Evolutionary conservation across 2,888 invertebrate genomes (phyloP).

Genomic region (Diarsia mendica): DNA sequence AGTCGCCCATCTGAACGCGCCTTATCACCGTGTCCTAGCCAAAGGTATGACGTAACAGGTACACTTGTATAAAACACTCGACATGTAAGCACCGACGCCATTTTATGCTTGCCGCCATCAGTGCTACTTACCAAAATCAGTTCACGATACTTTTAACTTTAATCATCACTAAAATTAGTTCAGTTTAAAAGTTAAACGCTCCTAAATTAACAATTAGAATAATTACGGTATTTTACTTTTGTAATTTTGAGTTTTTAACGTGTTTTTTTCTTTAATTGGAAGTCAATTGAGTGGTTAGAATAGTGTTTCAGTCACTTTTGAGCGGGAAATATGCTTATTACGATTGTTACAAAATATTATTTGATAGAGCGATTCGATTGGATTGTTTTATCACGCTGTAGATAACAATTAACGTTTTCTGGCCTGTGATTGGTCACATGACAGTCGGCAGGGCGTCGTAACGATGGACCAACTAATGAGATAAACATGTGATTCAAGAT

Average conservation of each 20-base stretch:
- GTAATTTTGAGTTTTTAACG: constrained; percentile 42
- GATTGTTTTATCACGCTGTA: constrained; percentile 69
- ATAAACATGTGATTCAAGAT: constrained; percentile 88
- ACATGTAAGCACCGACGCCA: constrained; percentile 79
- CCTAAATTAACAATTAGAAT: constrained; percentile 61
- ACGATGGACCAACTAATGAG: constrained; percentile 75
- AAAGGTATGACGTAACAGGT: constrained; percentile 88
- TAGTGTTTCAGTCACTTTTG: constrained; percentile 59
- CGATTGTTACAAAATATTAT: constrained; percentile 51
- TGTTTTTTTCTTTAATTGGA: constrained; percentile 41
- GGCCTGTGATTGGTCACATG: constrained; percentile 87
- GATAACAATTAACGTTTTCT: constrained; percentile 72
- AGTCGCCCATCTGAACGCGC: constrained; percentile 54
- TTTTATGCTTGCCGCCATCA: constrained; percentile 75
- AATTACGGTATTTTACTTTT: constrained; percentile 44
- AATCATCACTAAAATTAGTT: constrained; percentile 61
- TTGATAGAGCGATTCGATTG: constrained; percentile 68
- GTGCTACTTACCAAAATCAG: constrained; percentile 65
- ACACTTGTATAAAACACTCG: constrained; percentile 85
- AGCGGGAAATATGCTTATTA: constrained; percentile 68
- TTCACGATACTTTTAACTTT: constrained; percentile 56
- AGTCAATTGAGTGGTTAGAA: constrained; percentile 54
- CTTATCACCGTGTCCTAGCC: constrained; percentile 78
- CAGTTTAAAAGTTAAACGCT: constrained; percentile 52
- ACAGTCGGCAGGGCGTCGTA: constrained; percentile 74